A percentile compares a stretch with the other conserved stretches of the same genome.
Evolutionary conservation across 2,797 vertebrate species (phyloP).

Genomic region (Schizopygopsis pylzovi): DNA sequence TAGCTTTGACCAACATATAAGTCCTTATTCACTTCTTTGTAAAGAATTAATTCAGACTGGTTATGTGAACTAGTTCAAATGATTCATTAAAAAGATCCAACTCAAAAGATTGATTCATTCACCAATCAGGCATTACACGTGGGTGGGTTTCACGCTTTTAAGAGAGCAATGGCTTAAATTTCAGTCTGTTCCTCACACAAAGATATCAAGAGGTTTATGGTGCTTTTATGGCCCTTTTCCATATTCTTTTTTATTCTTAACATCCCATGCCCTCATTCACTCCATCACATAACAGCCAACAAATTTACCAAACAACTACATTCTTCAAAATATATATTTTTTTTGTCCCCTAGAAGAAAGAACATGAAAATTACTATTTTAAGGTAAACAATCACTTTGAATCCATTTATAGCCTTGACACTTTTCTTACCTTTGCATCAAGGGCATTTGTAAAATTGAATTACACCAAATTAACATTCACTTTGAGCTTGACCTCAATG

Average conservation of each 20-base stretch:
- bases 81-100: background rate
- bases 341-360: background rate
- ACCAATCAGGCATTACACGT: background rate
- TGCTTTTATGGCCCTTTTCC: background rate
- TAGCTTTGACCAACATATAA: background rate
- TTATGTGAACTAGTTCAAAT: background rate
- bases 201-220: background rate
- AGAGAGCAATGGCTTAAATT: background rate
- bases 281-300: background rate
- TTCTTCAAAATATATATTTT: background rate
- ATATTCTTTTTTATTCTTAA: background rate
- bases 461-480: background rate
- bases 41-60: background rate
- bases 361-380: background rate
- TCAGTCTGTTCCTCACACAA: background rate
- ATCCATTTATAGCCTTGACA: background rate
- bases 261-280: background rate
- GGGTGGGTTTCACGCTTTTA: background rate
- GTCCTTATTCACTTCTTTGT: background rate
- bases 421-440: background rate
- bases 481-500: constrained; percentile 16
- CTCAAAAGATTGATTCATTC: background rate
- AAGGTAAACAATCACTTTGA: background rate
- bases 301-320: background rate
- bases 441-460: constrained; percentile 5